Conservation (phyloP, 2,113 vertebrate species). For the Elanus axillaris region DNA sequence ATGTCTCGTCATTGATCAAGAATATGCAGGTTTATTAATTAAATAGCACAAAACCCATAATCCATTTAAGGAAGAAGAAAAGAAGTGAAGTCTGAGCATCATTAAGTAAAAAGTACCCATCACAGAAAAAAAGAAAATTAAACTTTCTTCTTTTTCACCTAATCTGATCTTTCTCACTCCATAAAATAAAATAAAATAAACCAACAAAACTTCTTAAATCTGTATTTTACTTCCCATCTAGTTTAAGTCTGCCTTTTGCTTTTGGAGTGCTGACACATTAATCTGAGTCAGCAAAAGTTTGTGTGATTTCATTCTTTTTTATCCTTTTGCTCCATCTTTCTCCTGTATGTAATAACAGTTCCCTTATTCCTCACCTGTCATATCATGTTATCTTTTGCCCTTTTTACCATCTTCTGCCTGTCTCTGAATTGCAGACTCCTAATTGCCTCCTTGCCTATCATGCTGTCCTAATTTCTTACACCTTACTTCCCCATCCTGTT, state of each 20-base stretch:
- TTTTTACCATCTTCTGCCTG: neutral
- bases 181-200: neutral
- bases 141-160: neutral
- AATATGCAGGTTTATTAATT: neutral
- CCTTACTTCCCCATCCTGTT: neutral
- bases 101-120: neutral
- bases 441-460: conserved; percentile 50
- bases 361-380: conserved; percentile 33
- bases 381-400: neutral
- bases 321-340: neutral
- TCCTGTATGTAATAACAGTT: neutral
- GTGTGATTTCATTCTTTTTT: neutral
- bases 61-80: neutral
- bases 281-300: conserved; percentile 33
- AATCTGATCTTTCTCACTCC: neutral
- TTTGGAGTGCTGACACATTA: neutral
- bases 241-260: neutral
- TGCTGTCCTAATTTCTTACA: conserved; percentile 49
- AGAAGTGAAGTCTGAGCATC: neutral
- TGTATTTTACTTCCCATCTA: neutral
- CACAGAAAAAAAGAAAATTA: neutral
- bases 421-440: conserved; percentile 11
- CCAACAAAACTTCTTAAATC: neutral
- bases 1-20: neutral
- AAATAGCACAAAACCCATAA: neutral